Evolutionary conservation across 2,797 vertebrate species (phyloP).

Genomic region (Lutjanus campechanus): DNA sequence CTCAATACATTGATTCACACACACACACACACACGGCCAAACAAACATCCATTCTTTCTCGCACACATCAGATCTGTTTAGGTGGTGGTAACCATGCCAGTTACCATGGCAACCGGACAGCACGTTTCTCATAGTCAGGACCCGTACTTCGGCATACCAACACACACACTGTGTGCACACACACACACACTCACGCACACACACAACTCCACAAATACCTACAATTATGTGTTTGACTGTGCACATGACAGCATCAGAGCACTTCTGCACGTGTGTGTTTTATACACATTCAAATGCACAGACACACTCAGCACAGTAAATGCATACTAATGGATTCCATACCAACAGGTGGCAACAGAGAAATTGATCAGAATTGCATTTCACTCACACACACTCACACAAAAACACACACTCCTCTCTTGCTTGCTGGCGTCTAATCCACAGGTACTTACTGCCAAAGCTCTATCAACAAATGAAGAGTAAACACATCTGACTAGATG

Average conservation of each 20-base stretch:
- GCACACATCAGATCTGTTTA: conserved; percentile 62
- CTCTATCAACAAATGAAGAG: conserved; percentile 63
- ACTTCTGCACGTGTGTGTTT: conserved; percentile 2
- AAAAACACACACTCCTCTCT: not conserved
- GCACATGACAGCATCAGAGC: not conserved
- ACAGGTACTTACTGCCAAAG: conserved; percentile 64
- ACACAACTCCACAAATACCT: conserved; percentile 20
- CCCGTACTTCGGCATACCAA: conserved; percentile 76
- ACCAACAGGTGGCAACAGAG: conserved; percentile 63
- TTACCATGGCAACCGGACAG: conserved; percentile 86
- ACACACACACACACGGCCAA: conserved; percentile 1
- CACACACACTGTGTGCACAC: not conserved
- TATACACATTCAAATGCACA: not conserved
- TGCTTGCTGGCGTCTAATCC: conserved; percentile 36
- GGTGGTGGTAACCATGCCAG: conserved; percentile 80
- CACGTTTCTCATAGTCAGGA: conserved; percentile 78
- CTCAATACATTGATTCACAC: conserved; percentile 23
- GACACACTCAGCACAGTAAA: not conserved
- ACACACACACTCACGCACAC: conserved; percentile 25
- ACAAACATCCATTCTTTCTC: conserved; percentile 27
- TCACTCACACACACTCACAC: conserved; percentile 19
- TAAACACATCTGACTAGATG: conserved; percentile 61
- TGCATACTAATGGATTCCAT: not conserved
- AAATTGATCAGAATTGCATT: conserved; percentile 13
- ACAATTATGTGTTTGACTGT: conserved; percentile 18